Conservation (phyloP, 2,888 invertebrate genomes). For the Xestobium rufovillosum region DNA sequence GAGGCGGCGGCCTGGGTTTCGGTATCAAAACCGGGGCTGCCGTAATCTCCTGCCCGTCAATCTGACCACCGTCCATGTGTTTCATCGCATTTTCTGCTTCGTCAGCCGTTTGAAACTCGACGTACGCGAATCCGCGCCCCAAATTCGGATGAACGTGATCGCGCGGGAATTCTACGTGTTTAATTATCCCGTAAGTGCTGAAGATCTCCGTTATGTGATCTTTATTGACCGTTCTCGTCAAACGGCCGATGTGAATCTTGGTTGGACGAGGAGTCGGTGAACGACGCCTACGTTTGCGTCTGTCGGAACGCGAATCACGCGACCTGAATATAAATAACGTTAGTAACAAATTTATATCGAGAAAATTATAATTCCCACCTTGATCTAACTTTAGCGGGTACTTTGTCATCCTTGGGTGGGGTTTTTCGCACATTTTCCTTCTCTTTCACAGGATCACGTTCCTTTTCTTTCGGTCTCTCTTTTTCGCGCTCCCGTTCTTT, state of each 20-base stretch:
- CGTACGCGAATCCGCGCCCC: conserved; percentile 90
- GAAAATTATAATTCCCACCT: too few relatives aligned
- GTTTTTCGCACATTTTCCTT: conserved; percentile 33
- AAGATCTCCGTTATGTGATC: conserved; percentile 90
- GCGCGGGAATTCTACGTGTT: conserved; percentile 80
- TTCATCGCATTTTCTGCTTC: conserved; percentile 99
- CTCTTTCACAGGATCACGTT: conserved; percentile 28
- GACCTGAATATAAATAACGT: conserved; percentile 41
- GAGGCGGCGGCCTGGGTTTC: conserved; percentile 54
- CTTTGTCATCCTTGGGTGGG: conserved; percentile 28
- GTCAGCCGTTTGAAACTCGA: conserved; percentile 88
- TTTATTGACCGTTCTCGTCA: conserved; percentile 87
- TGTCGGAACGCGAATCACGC: conserved; percentile 53
- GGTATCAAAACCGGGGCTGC: conserved; percentile 88
- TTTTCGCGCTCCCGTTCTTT: too few relatives aligned
- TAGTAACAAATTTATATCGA: too few relatives aligned
- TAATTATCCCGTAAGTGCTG: conserved; percentile 78
- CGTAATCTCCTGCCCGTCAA: conserved; percentile 92
- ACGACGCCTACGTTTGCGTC: conserved; percentile 66
- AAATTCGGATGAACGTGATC: conserved; percentile 84
- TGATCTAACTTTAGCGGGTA: conserved; percentile 35
- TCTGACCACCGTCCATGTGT: conserved; percentile 98
- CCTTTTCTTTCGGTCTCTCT: conserved; percentile 43
- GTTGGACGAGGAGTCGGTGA: conserved; percentile 87
- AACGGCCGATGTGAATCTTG: conserved; percentile 87